Percentiles rank a stretch among this genome's conserved stretches.
phyloP scores from a whole-genome alignment of 2,113 vertebrate species.

The Camelus dromedarius region DNA sequence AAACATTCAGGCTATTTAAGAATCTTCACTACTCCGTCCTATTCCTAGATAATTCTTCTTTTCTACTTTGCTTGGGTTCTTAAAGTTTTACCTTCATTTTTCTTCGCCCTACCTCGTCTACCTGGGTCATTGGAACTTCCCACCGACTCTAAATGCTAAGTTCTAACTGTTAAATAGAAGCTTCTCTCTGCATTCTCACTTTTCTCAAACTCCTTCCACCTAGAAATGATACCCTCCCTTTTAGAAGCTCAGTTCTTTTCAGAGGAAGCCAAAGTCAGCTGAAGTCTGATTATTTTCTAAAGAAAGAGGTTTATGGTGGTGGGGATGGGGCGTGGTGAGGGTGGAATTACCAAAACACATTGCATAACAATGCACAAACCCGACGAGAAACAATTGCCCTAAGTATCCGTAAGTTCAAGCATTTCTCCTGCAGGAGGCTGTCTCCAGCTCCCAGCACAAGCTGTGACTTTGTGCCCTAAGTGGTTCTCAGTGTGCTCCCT shows the following conservation, averaged over 20 bases:
- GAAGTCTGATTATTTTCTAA: not conserved
- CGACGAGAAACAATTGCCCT: not conserved
- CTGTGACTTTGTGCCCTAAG: not conserved
- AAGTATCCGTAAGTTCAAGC: not conserved
- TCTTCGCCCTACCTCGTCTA: not conserved
- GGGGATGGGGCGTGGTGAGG: too few species aligned
- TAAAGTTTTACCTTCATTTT: not conserved
- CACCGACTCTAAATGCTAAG: not conserved
- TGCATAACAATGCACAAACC: not conserved
- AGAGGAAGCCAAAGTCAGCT: not conserved
- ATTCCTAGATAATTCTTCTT: constrained; percentile 1
- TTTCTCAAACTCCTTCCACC: not conserved
- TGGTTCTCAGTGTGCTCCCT: not conserved
- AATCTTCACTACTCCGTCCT: not conserved
- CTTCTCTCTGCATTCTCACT: not conserved
- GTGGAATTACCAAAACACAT: not conserved
- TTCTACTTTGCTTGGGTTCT: not conserved
- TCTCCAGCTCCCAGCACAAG: not conserved
- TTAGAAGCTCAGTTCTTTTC: not conserved
- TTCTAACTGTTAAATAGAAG: not conserved
- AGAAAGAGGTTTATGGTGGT: not conserved
- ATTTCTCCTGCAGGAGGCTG: not conserved
- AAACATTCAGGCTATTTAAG: not conserved
- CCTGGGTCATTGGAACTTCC: not conserved
- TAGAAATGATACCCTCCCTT: not conserved